Evolutionary conservation across 2,113 vertebrate species (phyloP).

Genomic region (Limnothrissa miodon): DNA sequence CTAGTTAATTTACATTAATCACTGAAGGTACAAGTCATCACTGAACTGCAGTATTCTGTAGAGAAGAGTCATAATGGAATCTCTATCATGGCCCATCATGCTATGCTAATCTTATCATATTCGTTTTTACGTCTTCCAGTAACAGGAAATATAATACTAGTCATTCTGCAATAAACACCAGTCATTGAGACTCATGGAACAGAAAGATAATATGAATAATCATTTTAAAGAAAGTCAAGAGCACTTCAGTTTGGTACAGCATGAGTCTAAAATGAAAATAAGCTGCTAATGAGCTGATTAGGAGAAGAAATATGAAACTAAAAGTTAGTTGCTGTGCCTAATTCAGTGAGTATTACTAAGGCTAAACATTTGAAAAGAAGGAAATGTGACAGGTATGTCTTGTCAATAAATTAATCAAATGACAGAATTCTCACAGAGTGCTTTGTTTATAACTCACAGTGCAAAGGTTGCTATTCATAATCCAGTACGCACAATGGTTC

Average conservation of each 20-base stretch:
- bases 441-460: background rate
- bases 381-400: too few relatives aligned
- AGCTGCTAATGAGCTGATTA: background rate
- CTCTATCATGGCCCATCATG: background rate
- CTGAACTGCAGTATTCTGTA: background rate
- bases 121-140: constrained; percentile 19
- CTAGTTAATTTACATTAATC: background rate
- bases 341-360: too few relatives aligned
- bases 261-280: background rate
- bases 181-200: background rate
- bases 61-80: too few relatives aligned
- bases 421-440: background rate
- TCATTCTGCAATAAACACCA: background rate
- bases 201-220: background rate
- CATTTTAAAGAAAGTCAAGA: too few relatives aligned
- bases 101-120: constrained; percentile 41
- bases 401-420: background rate
- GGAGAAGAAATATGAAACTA: too few relatives aligned
- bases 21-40: background rate
- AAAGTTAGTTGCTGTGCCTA: too few relatives aligned
- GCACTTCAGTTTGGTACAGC: too few relatives aligned
- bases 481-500: constrained; percentile 25
- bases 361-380: too few relatives aligned
- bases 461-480: constrained; percentile 9
- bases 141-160: background rate